Evolutionary conservation across 2,888 invertebrate genomes (phyloP).

Genomic region (Melinaea marsaeus): DNA sequence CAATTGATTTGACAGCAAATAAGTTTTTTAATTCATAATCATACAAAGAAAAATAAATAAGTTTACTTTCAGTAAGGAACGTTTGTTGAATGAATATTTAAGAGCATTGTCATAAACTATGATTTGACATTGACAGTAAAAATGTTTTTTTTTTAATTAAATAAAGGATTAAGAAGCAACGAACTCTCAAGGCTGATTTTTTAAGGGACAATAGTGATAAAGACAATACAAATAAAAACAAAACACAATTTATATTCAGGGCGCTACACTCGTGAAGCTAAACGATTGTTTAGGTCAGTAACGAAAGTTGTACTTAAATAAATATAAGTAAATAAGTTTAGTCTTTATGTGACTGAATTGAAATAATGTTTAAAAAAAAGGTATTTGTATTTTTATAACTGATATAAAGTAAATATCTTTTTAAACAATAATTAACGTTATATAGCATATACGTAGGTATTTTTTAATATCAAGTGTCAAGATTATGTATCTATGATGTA

Average conservation of each 20-base stretch:
- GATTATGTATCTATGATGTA: too few relatives aligned
- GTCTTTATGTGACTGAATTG: too few relatives aligned
- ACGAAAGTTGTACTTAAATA: background rate
- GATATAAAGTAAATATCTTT: background rate
- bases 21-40: too few relatives aligned
- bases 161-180: constrained; percentile 7
- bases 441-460: too few relatives aligned
- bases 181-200: constrained; percentile 23
- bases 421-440: too few relatives aligned
- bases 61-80: too few relatives aligned
- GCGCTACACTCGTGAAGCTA: background rate
- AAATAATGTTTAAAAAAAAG: background rate
- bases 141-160: background rate
- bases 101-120: background rate
- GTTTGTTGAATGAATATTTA: too few relatives aligned
- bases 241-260: constrained; percentile 3
- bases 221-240: background rate
- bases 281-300: background rate
- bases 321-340: too few relatives aligned
- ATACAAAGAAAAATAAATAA: too few relatives aligned
- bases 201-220: constrained; percentile 22
- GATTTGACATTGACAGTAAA: background rate
- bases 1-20: too few relatives aligned
- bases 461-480: background rate
- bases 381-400: background rate